Base-by-base conservation (phyloP, 2,888 invertebrate genomes). In the Ditylenchus weischeri region DNA sequence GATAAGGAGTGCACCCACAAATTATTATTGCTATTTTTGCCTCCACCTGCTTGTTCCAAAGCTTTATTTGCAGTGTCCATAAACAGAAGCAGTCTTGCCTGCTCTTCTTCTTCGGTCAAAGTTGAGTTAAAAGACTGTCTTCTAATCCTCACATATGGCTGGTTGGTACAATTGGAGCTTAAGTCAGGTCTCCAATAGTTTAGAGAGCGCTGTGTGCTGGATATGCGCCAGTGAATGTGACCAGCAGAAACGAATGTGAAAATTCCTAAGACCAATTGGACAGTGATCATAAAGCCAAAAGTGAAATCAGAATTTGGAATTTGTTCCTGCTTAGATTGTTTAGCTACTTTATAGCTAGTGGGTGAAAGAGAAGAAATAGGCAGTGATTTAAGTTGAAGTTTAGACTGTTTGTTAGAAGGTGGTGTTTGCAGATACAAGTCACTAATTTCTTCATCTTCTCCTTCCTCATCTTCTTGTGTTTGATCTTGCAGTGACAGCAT, bases 1-100 rank as follows among this genome's bases (percentile, higher is more conserved):
- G 74, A 75, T 29, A 75, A 38, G 35, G 75, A 75, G 48, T 75
- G 75, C 19, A 75, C 57, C 75, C 75, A 75, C 35, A 75, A 60
- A 43, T 74, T 65, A 21, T 50, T 54, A 19, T 43, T 65, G 43
- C 35, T 57, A 57, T 66, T 65, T 5, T 1, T 47, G 5, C 4
- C 7, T 43, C 43, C 15, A 36, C 19, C 35, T 48, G 57, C 50
- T 43, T 57, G 38, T 35, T 19, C 23, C 13, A 54, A 29, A 15
- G 54, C 54, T 21, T 21, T 29, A 54, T 54, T 54, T 54, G 54
- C 54, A 23, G 54, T 15, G 21, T 54, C 54, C 54, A 54, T 54
- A 23, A 54, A 10, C n/a, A 54, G n/a, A 21, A 54, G 29, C 21
- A 54, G 54, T 54, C n/a, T 21, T 23, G 54, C 54, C 8, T 54